A percentile compares a stretch with the other conserved stretches of the same genome.
Evolutionary conservation across 1,140 invertebrate species (phyloP).

Genomic region (Homalodisca vitripennis): DNA sequence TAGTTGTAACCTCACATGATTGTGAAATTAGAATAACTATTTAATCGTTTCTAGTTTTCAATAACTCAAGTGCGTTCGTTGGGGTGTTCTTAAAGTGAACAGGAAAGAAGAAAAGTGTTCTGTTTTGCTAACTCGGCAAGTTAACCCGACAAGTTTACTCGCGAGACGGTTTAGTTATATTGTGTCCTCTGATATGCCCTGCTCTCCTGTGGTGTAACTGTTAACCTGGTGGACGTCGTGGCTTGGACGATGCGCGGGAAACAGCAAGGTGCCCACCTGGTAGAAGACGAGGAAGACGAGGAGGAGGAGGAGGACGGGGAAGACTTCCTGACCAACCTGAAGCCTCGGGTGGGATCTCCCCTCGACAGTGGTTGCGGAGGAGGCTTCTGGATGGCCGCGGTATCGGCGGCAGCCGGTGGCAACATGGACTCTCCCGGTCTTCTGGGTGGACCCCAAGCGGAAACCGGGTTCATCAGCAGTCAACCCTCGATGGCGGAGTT

Average conservation of each 20-base stretch:
- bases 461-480: constrained; percentile 88
- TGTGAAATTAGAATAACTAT: too few species aligned
- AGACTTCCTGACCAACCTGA: constrained; percentile 27
- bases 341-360: constrained; percentile 6
- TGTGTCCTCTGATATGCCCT: neutral
- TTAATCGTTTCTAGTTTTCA: too few species aligned
- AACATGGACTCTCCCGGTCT: constrained; percentile 46
- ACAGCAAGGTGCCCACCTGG: constrained; percentile 32
- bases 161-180: too few species aligned
- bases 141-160: too few species aligned
- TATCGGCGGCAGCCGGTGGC: constrained; percentile 53
- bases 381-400: constrained; percentile 57
- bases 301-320: constrained; percentile 38
- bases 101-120: too few species aligned
- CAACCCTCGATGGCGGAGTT: constrained; percentile 93
- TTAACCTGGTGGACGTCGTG: constrained; percentile 7
- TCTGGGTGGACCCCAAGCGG: constrained; percentile 52
- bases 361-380: constrained; percentile 42
- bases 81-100: too few species aligned
- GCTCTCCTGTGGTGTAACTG: neutral
- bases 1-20: too few species aligned
- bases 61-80: too few species aligned
- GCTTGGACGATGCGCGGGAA: constrained; percentile 33
- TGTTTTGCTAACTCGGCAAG: too few species aligned
- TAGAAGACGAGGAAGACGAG: constrained; percentile 36